Conservation (phyloP, 2,888 invertebrate genomes). For the Eucriotettix oculatus region DNA sequence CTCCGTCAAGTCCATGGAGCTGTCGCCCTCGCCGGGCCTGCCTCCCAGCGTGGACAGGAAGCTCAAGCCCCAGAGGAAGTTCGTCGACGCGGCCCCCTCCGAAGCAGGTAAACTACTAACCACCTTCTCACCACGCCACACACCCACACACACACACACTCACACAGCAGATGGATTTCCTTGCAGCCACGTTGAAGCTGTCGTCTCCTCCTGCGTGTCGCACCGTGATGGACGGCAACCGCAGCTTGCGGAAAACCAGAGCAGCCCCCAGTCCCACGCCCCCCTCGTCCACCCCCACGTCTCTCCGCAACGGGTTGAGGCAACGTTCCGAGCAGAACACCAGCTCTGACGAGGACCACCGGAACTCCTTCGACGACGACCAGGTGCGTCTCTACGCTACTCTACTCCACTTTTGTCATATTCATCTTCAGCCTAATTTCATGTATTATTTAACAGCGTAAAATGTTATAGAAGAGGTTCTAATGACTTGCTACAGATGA, state of each 20-base stretch:
- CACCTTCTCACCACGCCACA: background rate
- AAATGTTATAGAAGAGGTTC: too few relatives aligned
- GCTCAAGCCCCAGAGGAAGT: conserved; percentile 21
- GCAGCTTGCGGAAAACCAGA: conserved; percentile 22
- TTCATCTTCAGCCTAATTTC: too few relatives aligned
- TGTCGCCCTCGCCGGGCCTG: conserved; percentile 26
- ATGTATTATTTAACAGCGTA: too few relatives aligned
- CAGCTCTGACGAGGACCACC: conserved; percentile 29
- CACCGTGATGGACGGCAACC: conserved; percentile 10
- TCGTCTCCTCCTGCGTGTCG: conserved; percentile 22
- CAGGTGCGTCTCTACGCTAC: conserved; percentile 14
- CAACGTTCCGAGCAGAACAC: conserved; percentile 19
- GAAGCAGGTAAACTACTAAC: conserved; percentile 3
- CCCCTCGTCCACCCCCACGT: conserved; percentile 10
- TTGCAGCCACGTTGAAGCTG: conserved; percentile 20
- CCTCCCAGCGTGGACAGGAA: conserved; percentile 25
- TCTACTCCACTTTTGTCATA: too few relatives aligned
- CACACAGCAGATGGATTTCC: background rate
- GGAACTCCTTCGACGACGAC: conserved; percentile 27
- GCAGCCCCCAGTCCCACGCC: conserved; percentile 38
- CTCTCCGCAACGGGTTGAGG: conserved; percentile 5
- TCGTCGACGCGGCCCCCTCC: background rate
- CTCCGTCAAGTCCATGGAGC: conserved; percentile 25
- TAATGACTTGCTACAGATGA: too few relatives aligned
- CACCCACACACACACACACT: background rate